Base-by-base conservation (phyloP, 2,888 invertebrate species). In the Hirtodrosophila alboralis region DNA sequence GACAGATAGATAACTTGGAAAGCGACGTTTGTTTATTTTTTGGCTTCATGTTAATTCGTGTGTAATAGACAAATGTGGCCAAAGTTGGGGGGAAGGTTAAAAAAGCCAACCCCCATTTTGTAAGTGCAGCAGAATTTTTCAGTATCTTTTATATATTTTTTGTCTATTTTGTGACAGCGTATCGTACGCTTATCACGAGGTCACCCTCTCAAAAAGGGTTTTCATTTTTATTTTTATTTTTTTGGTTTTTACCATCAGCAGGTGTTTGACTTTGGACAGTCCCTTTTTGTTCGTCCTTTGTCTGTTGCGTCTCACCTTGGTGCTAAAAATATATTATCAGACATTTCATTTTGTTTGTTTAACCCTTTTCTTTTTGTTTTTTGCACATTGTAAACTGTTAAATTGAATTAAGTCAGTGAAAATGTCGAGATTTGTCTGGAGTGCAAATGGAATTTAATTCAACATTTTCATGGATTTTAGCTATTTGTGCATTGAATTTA, bases 41-140 rank as follows among this genome's bases (percentile, higher is more conserved):
- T 40, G 61, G 64, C 61, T 65, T 58, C 45, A 68, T 80, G 86
- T 86, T 84, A 84, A 86, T 81, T 86, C 84, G 80, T 71, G 84
- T 84, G 86, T 76, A 83, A 83, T 86, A 83, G 86, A 84, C 74
- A 75, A 75, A 78, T 79, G 76, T 73, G 76, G 56, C 63, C 67
- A 49, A 59, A 52, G 8, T 21, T 12, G 5, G 14, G 21, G 10
- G 10, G 31, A 70, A 40, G 58, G 45, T 58, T 45, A 40, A 43
- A 40, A 16, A n/a, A n/a, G n/a, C n/a, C n/a, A n/a, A n/a, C n/a
- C n/a, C n/a, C n/a, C n/a, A n/a, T n/a, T n/a, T n/a, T n/a, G n/a
- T n/a, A n/a, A n/a, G n/a, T n/a, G n/a, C n/a, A n/a, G 21, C 33
- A 34, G 16, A 10, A 23, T 47, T 52, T 52, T 54, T 48, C 41